These are phyloP conservation scores for Scelioninae gen. 2 DNA, from an alignment of 2,888 invertebrate species.

Conservation along the genomic window DNA sequence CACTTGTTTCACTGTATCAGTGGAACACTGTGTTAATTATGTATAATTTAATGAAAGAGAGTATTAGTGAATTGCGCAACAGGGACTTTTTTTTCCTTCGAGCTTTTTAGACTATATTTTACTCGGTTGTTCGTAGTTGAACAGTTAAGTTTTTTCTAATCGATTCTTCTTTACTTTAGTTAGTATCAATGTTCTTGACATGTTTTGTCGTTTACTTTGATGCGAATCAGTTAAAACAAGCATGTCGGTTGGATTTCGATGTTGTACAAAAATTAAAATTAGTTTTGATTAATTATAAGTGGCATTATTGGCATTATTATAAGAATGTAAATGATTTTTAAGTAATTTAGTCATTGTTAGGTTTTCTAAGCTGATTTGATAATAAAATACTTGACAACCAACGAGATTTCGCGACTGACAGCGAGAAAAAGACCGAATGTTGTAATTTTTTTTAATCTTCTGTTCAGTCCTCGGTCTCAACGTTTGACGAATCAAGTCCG, in stretches of 20 bases:
- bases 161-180: background rate
- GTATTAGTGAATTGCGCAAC: slow-evolving; percentile 70
- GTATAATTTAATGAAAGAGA: slow-evolving; percentile 65
- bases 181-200: background rate
- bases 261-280: slow-evolving; percentile 16
- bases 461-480: background rate
- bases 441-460: slow-evolving; percentile 10
- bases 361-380: background rate
- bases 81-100: slow-evolving; percentile 16
- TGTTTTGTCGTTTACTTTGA: slow-evolving; percentile 17
- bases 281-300: slow-evolving; percentile 8
- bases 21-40: slow-evolving; percentile 71
- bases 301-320: slow-evolving; percentile 7
- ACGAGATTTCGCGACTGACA: slow-evolving; percentile 23
- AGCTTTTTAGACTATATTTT: slow-evolving; percentile 14
- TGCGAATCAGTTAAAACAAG: slow-evolving; percentile 17
- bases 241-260: slow-evolving; percentile 3
- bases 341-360: background rate
- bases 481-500: no score
- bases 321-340: background rate
- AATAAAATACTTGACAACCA: slow-evolving; percentile 5
- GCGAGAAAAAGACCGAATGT: slow-evolving; percentile 1
- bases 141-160: background rate
- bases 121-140: slow-evolving; percentile 15
- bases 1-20: slow-evolving; percentile 73